Conservation (phyloP, 2,113 vertebrate genomes). For the Mesoclemmys tuberculata region DNA sequence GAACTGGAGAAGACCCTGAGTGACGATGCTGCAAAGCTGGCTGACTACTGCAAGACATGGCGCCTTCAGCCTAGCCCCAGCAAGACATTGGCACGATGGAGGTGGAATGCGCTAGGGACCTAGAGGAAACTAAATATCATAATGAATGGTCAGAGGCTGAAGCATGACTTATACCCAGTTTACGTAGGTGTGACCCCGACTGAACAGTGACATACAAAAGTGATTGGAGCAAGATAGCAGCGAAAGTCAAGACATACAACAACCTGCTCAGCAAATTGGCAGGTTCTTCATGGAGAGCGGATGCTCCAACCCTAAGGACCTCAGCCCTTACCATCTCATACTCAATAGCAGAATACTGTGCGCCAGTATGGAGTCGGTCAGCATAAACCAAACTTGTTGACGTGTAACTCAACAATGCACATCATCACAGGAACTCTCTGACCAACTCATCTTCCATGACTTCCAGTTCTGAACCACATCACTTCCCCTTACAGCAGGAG, state of each 20-base stretch:
- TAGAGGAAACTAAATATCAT: background rate
- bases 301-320: background rate
- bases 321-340: background rate
- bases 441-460: background rate
- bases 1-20: background rate
- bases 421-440: background rate
- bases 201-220: background rate
- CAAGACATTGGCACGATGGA: background rate
- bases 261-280: background rate
- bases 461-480: background rate
- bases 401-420: background rate
- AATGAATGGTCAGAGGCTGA: background rate
- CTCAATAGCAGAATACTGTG: background rate
- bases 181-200: background rate
- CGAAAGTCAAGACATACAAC: background rate
- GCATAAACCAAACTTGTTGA: background rate
- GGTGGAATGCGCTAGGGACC: too few relatives aligned
- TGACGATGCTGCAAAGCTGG: background rate
- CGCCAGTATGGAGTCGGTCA: background rate
- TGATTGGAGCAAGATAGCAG: background rate
- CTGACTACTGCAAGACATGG: background rate
- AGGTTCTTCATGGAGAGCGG: background rate
- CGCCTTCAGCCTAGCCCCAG: background rate
- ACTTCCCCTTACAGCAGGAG: background rate
- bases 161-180: background rate